phyloP scores from a whole-genome alignment of 2,797 vertebrate genomes.

The Melanotaenia nigrans region DNA sequence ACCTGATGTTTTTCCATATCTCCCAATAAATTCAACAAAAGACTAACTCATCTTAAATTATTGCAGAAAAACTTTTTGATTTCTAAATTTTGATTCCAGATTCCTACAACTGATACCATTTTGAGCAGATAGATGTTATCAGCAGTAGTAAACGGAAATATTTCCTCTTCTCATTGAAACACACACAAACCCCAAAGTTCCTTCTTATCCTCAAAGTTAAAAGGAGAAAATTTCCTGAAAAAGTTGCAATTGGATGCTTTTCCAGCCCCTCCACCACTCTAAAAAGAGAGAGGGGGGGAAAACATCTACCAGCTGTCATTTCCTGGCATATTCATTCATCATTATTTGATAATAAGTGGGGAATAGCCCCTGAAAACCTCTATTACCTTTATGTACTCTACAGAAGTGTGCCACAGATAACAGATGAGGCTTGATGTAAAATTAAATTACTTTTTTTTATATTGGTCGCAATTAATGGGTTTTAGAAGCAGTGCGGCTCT shows the following conservation, averaged over 20 bases:
- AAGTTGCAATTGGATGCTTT: slow-evolving; percentile 73
- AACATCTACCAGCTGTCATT: slow-evolving; percentile 85
- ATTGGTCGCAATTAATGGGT: slow-evolving; percentile 78
- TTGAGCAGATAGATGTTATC: background rate
- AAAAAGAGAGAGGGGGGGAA: background rate
- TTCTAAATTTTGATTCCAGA: background rate
- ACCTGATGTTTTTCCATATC: slow-evolving; percentile 29
- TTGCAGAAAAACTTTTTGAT: slow-evolving; percentile 4
- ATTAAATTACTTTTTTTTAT: slow-evolving; percentile 78
- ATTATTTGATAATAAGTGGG: slow-evolving; percentile 85
- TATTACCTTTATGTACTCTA: slow-evolving; percentile 78
- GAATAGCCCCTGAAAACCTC: slow-evolving; percentile 80
- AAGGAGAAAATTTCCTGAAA: slow-evolving; percentile 51
- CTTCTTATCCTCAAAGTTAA: slow-evolving; percentile 64
- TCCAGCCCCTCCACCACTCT: slow-evolving; percentile 16
- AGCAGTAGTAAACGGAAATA: background rate
- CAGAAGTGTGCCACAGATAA: slow-evolving; percentile 79
- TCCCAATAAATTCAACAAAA: slow-evolving; percentile 27
- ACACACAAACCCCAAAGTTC: slow-evolving; percentile 32
- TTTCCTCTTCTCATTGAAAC: slow-evolving; percentile 9
- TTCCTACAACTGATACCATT: background rate
- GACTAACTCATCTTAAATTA: slow-evolving; percentile 8
- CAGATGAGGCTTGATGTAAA: slow-evolving; percentile 76
- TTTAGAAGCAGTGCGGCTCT: slow-evolving; percentile 65
- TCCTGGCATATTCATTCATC: slow-evolving; percentile 82